phyloP scores from a whole-genome alignment of 2,113 vertebrate genomes.

The Archocentrus centrarchus region DNA sequence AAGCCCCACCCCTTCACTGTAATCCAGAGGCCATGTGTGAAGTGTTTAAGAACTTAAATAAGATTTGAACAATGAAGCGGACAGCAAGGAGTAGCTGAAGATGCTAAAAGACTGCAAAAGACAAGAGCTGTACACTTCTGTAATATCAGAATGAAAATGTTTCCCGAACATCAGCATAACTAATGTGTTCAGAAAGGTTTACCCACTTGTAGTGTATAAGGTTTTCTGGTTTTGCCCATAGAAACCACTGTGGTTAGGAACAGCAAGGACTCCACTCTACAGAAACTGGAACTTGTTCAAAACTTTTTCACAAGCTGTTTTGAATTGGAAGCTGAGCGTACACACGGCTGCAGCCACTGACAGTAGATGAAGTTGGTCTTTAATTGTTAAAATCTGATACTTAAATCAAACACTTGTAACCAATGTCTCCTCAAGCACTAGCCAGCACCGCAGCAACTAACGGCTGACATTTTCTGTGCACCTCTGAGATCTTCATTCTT shows the following conservation, averaged over 20 bases:
- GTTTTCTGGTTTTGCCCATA: not conserved
- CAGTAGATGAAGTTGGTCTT: not conserved
- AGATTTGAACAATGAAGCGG: not conserved
- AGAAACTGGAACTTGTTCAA: slow-evolving; percentile 1
- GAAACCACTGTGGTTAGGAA: slow-evolving; percentile 20
- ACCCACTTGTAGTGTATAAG: not conserved
- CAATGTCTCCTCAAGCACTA: not conserved
- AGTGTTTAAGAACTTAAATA: slow-evolving; percentile 11
- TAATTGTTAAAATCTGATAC: not conserved
- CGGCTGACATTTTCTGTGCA: not conserved
- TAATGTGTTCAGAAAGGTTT: slow-evolving; percentile 10
- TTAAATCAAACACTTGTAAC: not conserved
- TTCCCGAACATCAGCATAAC: not conserved
- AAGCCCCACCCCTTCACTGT: not conserved
- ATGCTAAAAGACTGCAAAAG: not conserved
- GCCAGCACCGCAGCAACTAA: not conserved
- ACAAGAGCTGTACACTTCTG: not conserved
- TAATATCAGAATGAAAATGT: not conserved
- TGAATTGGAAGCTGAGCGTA: not conserved
- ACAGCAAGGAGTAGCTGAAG: not conserved
- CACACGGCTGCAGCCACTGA: not conserved
- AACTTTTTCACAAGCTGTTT: not conserved
- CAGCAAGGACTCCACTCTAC: not conserved
- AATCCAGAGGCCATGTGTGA: not conserved
- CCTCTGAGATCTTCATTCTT: not conserved